Conservation (phyloP, 1,140 invertebrate species). For the Mya arenaria region DNA sequence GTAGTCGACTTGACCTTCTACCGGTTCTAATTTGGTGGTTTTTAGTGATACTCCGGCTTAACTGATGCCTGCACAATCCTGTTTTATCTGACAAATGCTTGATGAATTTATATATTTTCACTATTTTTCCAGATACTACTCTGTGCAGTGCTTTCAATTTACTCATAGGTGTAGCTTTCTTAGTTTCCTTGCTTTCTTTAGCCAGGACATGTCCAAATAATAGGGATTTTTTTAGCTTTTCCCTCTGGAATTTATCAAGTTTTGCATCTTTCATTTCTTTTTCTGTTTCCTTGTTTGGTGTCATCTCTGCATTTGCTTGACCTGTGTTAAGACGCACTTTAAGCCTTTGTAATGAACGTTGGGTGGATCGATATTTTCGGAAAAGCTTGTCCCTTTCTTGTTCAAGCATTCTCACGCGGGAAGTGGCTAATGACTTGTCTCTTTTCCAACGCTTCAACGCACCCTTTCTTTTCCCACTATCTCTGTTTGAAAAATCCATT, state of each 20-base stretch:
- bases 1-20: not conserved
- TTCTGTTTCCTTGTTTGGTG: conserved; percentile 9
- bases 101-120: conserved; percentile 12
- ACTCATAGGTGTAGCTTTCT: not conserved
- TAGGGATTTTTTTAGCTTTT: not conserved
- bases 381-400: conserved; percentile 8
- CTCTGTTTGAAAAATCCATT: conserved; percentile 37
- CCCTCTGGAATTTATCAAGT: not conserved
- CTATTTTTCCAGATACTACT: conserved; percentile 25
- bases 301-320: not conserved
- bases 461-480: conserved; percentile 9
- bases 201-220: not conserved
- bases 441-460: conserved; percentile 31
- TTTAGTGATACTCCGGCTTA: not conserved
- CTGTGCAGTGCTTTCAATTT: conserved; percentile 9
- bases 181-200: not conserved
- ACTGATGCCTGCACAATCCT: conserved; percentile 21
- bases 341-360: not conserved
- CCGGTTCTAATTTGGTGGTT: not conserved
- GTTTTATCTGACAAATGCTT: not conserved
- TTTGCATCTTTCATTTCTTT: not conserved
- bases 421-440: conserved; percentile 6
- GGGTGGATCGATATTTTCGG: not conserved
- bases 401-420: not conserved
- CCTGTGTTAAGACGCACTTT: too few relatives aligned